Evolutionary conservation across 2,797 vertebrate genomes (phyloP).

Genomic region (Urocyon cinereoargenteus): DNA sequence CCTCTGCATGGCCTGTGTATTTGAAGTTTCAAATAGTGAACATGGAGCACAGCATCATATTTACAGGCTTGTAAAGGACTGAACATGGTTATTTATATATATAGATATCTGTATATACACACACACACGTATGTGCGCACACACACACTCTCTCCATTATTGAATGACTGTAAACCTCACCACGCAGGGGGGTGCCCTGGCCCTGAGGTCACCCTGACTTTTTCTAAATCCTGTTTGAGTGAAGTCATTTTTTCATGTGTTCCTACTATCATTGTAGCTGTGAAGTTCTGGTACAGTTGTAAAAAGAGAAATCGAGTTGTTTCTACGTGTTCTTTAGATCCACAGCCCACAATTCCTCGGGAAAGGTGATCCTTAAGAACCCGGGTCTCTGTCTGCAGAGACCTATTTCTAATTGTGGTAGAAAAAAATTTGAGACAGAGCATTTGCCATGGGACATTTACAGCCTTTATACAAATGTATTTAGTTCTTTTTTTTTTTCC

Average conservation of each 20-base stretch:
- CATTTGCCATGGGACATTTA: conserved; percentile 89
- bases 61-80: conserved; percentile 99
- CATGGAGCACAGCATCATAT: conserved; percentile 99
- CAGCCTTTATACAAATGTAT: conserved; percentile 88
- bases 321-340: conserved; percentile 90
- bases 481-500: conserved; percentile 85
- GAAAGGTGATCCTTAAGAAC: conserved; percentile 89
- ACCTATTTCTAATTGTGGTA: conserved; percentile 87
- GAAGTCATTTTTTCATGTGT: conserved; percentile 93
- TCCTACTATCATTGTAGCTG: conserved; percentile 96
- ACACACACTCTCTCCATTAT: conserved; percentile 88
- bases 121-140: conserved; percentile 71
- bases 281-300: conserved; percentile 98
- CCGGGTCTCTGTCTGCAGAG: conserved; percentile 86
- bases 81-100: conserved; percentile 91
- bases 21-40: conserved; percentile 99
- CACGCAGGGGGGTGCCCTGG: conserved; percentile 96
- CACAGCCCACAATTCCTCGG: conserved; percentile 88
- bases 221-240: conserved; percentile 92
- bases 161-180: conserved; percentile 94
- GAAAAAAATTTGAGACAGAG: conserved; percentile 87
- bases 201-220: conserved; percentile 91
- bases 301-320: conserved; percentile 91
- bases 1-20: conserved; percentile 99
- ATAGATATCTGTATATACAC: conserved; percentile 82